A percentile compares a stretch with the other conserved stretches of the same genome.
Conservation (phyloP, 2,888 invertebrate species). For the Meteorus colon region DNA sequence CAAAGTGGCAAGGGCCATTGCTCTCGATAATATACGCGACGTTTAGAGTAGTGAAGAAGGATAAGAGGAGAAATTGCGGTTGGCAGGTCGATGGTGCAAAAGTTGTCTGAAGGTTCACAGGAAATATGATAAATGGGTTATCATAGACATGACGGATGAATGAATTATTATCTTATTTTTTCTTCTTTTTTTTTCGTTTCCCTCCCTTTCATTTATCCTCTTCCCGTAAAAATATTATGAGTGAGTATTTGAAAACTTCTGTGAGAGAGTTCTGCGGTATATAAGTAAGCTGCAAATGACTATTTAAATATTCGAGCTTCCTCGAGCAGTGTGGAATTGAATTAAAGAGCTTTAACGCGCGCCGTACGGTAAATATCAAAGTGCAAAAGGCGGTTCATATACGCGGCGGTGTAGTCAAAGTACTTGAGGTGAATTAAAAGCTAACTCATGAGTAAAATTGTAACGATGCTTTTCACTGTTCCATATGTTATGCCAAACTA, state of each 20-base stretch:
- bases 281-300: conserved; percentile 51
- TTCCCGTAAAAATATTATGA: background rate
- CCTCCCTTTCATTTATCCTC: too few species aligned
- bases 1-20: background rate
- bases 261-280: background rate
- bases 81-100: conserved; percentile 23
- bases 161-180: conserved; percentile 3
- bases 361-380: conserved; percentile 59
- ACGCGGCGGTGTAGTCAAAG: background rate
- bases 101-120: background rate
- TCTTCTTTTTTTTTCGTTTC: background rate
- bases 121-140: conserved; percentile 14
- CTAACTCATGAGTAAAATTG: background rate
- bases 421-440: background rate
- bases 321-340: conserved; percentile 60
- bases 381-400: conserved; percentile 36
- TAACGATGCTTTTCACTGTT: background rate
- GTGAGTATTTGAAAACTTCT: background rate
- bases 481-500: too few species aligned
- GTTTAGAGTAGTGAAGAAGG: background rate
- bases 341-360: conserved; percentile 60
- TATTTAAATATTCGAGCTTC: conserved; percentile 64
- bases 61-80: conserved; percentile 25
- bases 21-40: background rate
- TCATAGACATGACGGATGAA: background rate